Base-by-base conservation (phyloP, 2,113 vertebrate genomes). In the Neoarius graeffei region DNA sequence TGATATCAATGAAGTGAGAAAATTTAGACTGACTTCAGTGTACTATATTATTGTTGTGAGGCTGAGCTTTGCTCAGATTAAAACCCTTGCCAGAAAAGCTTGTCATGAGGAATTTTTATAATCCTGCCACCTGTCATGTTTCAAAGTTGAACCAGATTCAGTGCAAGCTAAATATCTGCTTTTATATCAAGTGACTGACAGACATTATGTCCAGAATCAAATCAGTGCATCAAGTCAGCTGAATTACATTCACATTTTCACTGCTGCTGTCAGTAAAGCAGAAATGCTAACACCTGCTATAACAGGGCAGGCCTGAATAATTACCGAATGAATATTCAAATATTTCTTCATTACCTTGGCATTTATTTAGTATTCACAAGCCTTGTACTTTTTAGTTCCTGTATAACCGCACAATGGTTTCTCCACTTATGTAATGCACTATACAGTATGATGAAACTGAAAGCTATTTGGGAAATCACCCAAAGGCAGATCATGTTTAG, bases 31-130 rank as follows among this genome's bases (percentile, higher is more conserved):
- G n/a, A 62, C 42, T 48, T 48, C 13, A 25, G 14, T 50, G 30
- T 48, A 17, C 7, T 62, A 14, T 1, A 14, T 62, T 62, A 79
- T 62, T 62, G 23, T 42, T 80, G 85, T 14, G 30, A 42, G 35
- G 10, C 27, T n/a, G 35, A 86, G 57, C 57, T 77, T 86, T 62
- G 57, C 73, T 79, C 85, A 69, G 85, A 86, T 81, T 81, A 80
- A 66, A 80, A 56, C 17, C 60, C 85, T 57, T 23, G 60, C 81
- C 52, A 48, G 27, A 71, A 81, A 85, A 67, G 13, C 82, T 69
- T 7, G 48, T 48, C 62, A 81, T 81, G 50, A 23, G 86, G 69
- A 77, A 54, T 64, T 76, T 82, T 83, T 62, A 59, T 66, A 88
- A 77, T 88, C 57, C 57, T 50, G 57, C 59, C 86, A 84, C 71